phyloP scores from a whole-genome alignment of 2,888 invertebrate genomes.

The Eilema depressum region DNA sequence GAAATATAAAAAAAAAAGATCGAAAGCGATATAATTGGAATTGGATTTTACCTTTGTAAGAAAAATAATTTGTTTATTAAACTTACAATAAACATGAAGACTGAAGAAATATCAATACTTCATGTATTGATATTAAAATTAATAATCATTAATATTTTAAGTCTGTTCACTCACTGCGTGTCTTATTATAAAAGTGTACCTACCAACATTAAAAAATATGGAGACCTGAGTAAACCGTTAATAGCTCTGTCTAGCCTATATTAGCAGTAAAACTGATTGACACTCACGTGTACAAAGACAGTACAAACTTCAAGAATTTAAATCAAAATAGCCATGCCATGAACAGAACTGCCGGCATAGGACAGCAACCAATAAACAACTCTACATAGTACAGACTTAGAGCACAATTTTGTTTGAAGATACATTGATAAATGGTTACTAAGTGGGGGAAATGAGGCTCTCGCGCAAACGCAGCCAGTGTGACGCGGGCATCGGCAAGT shows the following conservation, averaged over 20 bases:
- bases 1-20: too few species aligned
- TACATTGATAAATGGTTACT: slow-evolving; percentile 32
- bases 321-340: slow-evolving; percentile 22
- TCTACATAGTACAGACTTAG: background rate
- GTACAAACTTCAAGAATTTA: slow-evolving; percentile 22
- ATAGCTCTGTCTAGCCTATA: background rate
- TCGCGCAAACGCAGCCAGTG: slow-evolving; percentile 69
- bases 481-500: slow-evolving; percentile 61
- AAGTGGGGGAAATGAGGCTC: slow-evolving; percentile 71
- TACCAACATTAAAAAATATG: background rate
- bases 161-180: too few species aligned
- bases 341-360: slow-evolving; percentile 12
- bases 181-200: too few species aligned
- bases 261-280: slow-evolving; percentile 22
- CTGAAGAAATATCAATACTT: too few species aligned
- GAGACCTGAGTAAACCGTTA: slow-evolving; percentile 3
- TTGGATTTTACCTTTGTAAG: too few species aligned
- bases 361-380: slow-evolving; percentile 3
- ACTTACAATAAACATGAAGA: too few species aligned
- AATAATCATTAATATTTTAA: too few species aligned
- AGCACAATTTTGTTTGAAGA: slow-evolving; percentile 9
- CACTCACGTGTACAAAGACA: slow-evolving; percentile 15
- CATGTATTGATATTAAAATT: too few species aligned
- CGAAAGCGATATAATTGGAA: too few species aligned
- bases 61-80: too few species aligned